Base-by-base conservation (phyloP, 2,888 invertebrate species). In the Drosophila sordidula region DNA sequence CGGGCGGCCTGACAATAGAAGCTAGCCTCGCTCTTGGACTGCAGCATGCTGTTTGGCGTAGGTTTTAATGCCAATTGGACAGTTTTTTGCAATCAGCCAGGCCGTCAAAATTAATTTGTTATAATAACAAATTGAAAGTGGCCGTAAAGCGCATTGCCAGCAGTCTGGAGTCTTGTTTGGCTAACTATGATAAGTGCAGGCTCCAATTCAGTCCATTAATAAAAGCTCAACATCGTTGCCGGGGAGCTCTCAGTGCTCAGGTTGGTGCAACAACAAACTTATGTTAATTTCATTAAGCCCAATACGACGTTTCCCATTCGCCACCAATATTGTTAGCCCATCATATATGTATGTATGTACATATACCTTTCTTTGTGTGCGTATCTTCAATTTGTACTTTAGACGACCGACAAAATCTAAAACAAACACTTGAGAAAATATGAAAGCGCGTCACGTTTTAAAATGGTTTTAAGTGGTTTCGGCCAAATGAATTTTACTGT, bases 51-150 rank as follows among this genome's bases (percentile, higher is more conserved):
- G 84, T 69, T 78, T 70, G 63, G 85, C 85, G 85, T 85, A 87
- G 89, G 85, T 59, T 88, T 83, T 56, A 78, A 84, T 80, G 71
- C 81, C 89, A 88, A 80, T 85, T 79, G 76, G 67, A 78, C 68
- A 78, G 74, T 86, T 82, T 80, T 87, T 87, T 66, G 89, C 89
- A 85, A 85, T 85, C 85, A 85, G 84, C 85, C 71, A 64, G 84
- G 59, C 67, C 67, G 85, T 89, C 85, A 81, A 70, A 84, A 89
- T 89, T 89, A 83, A 85, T 85, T 85, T 85, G 87, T 79, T 87
- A 75, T 66, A 89, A 87, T 79, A 85, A 85, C 89, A 85, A 85
- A 87, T 83, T 73, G 70, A 79, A 83, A 81, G 74, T 74, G 65
- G 52, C 57, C 68, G 54, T 54, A 69, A 18, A 42, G 22, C 16